Percentiles rank a stretch among this genome's conserved stretches.
Conservation (phyloP, 2,888 invertebrate species). For the Aspidiotus rigidus region DNA sequence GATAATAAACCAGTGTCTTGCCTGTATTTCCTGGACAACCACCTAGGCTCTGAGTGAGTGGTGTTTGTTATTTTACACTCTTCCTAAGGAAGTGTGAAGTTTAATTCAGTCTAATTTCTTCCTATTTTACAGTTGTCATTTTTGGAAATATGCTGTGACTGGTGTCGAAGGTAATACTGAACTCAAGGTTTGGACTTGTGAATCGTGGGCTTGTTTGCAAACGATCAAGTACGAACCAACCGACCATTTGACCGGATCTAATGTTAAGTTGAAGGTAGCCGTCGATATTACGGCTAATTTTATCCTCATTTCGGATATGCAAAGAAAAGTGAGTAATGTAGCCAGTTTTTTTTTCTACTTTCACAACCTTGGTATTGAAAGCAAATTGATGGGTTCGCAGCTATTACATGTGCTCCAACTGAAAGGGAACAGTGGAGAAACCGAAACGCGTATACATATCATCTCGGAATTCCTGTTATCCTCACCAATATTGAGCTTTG, state of each 20-base stretch:
- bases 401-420: slow-evolving; percentile 17
- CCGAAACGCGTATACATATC: slow-evolving; percentile 53
- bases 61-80: background rate
- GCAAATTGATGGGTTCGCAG: slow-evolving; percentile 5
- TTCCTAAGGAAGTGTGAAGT: no score
- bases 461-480: slow-evolving; percentile 80
- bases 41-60: slow-evolving; percentile 58
- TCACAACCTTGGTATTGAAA: background rate
- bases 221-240: slow-evolving; percentile 59
- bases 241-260: slow-evolving; percentile 46
- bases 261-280: slow-evolving; percentile 55
- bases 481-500: slow-evolving; percentile 79
- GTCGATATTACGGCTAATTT: slow-evolving; percentile 79
- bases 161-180: slow-evolving; percentile 76
- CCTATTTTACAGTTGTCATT: slow-evolving; percentile 52
- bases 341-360: background rate
- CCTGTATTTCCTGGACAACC: slow-evolving; percentile 80
- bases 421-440: slow-evolving; percentile 16
- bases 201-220: slow-evolving; percentile 89
- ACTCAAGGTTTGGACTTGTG: slow-evolving; percentile 89
- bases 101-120: slow-evolving; percentile 22
- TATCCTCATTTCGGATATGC: slow-evolving; percentile 78
- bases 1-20: slow-evolving; percentile 75
- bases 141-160: slow-evolving; percentile 94
- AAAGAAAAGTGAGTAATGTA: slow-evolving; percentile 52